Evolutionary conservation across 2,888 invertebrate species (phyloP).

Genomic region (Meganola albula): DNA sequence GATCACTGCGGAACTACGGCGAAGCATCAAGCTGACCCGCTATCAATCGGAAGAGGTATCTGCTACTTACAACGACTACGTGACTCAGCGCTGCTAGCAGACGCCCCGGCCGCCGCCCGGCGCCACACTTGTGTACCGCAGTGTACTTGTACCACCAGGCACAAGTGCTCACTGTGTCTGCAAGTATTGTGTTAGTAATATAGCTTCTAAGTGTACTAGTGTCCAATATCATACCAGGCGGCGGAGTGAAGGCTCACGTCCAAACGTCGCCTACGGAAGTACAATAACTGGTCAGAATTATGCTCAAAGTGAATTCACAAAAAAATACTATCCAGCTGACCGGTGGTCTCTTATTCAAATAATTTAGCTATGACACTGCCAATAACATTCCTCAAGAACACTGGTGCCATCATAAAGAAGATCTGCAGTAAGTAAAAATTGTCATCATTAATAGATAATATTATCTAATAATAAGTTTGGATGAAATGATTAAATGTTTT

Average conservation of each 20-base stretch:
- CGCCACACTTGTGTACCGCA: constrained; percentile 22
- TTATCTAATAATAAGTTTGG: constrained; percentile 8
- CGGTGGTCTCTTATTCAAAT: constrained; percentile 32
- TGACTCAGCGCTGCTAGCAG: constrained; percentile 86
- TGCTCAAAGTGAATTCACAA: constrained; percentile 63
- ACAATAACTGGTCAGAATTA: constrained; percentile 42
- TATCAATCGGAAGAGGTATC: constrained; percentile 98
- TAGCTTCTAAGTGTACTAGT: constrained; percentile 63
- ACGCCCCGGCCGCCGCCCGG: not conserved
- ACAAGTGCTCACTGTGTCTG: constrained; percentile 31
- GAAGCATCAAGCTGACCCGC: constrained; percentile 94
- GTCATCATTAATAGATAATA: too few species aligned
- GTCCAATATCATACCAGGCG: constrained; percentile 33
- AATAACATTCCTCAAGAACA: constrained; percentile 57
- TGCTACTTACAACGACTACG: constrained; percentile 90
- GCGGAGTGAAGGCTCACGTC: constrained; percentile 19
- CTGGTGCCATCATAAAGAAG: constrained; percentile 53
- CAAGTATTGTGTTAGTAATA: constrained; percentile 42
- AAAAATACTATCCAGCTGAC: constrained; percentile 27
- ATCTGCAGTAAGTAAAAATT: too few species aligned
- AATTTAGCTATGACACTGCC: constrained; percentile 54
- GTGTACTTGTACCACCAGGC: constrained; percentile 20
- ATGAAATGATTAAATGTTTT: constrained; percentile 4
- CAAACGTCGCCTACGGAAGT: constrained; percentile 23
- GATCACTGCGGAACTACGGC: constrained; percentile 91